A percentile compares a stretch with the other conserved stretches of the same genome.
Evolutionary conservation across 2,888 invertebrate genomes (phyloP).

Genomic region (Machimus atricapillus): DNA sequence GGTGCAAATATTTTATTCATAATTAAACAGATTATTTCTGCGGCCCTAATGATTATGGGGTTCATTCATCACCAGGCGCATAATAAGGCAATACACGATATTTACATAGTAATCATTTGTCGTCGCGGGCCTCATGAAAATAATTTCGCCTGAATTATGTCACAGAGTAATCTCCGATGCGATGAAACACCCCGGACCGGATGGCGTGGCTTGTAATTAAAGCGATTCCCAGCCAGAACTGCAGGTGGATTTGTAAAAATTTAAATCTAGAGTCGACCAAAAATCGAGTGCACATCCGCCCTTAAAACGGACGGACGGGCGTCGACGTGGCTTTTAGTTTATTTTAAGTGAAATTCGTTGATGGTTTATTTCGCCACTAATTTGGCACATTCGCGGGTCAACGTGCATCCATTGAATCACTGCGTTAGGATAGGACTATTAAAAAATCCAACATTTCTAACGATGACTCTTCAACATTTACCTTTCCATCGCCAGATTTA

Average conservation of each 20-base stretch:
- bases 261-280: not conserved
- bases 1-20: not conserved
- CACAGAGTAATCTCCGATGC: not conserved
- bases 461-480: not conserved
- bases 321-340: not conserved
- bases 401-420: not conserved
- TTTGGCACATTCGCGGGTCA: not conserved
- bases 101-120: conserved; percentile 28
- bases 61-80: conserved; percentile 13
- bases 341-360: not conserved
- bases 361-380: not conserved
- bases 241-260: not conserved
- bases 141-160: conserved; percentile 2
- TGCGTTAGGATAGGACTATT: not conserved
- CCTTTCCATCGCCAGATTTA: not conserved
- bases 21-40: conserved; percentile 11
- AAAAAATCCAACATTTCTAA: not conserved
- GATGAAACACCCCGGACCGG: not conserved
- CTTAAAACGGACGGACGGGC: not conserved
- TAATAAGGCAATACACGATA: conserved; percentile 15
- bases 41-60: not conserved
- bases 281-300: not conserved
- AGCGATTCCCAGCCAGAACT: not conserved
- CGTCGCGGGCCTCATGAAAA: not conserved
- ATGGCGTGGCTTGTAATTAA: not conserved